Conservation (phyloP, 2,113 vertebrate genomes). For the Siphamia tubifer region DNA sequence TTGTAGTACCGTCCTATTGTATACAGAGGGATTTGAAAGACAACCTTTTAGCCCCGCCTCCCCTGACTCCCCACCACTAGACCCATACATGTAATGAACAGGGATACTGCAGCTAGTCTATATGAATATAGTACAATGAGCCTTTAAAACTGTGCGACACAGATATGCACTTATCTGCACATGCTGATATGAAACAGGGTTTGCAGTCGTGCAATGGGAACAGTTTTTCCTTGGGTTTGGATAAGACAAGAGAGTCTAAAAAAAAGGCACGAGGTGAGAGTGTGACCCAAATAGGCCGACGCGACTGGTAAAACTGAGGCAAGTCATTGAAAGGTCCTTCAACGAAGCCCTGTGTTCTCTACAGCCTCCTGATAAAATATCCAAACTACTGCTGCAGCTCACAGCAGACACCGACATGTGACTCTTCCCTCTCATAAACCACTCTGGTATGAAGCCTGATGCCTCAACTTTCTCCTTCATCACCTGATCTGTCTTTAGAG, state of each 20-base stretch:
- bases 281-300: slow-evolving; percentile 1
- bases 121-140: too few relatives aligned
- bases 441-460: slow-evolving; percentile 26
- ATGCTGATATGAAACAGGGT: too few relatives aligned
- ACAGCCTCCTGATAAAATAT: neutral
- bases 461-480: slow-evolving; percentile 38
- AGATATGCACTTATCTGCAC: too few relatives aligned
- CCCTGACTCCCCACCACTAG: too few relatives aligned
- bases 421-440: slow-evolving; percentile 32
- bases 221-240: too few relatives aligned
- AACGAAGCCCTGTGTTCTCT: neutral
- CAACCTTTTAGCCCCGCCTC: too few relatives aligned
- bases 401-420: neutral
- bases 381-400: neutral
- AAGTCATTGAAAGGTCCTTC: neutral
- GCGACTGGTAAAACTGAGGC: neutral
- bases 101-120: too few relatives aligned
- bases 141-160: too few relatives aligned
- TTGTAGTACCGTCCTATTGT: too few relatives aligned
- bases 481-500: slow-evolving; percentile 49
- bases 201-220: too few relatives aligned
- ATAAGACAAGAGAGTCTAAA: neutral
- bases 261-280: neutral
- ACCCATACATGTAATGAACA: too few relatives aligned
- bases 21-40: too few relatives aligned